Evolutionary conservation across 2,888 invertebrate species (phyloP).

Genomic region (Palloptera scutellata): DNA sequence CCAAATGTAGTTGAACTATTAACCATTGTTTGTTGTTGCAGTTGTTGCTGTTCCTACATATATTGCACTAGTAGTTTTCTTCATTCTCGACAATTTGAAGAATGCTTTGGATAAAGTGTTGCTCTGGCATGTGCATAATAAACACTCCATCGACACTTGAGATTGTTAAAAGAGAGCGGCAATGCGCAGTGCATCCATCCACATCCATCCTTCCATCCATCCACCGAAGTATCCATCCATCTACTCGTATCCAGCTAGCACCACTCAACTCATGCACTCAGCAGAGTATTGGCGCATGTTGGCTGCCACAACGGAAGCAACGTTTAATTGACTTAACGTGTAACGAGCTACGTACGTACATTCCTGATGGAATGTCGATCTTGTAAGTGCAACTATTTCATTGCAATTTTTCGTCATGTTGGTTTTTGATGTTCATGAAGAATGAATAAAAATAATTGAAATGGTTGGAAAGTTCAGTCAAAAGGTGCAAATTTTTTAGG

Average conservation of each 20-base stretch:
- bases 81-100: slow-evolving; percentile 24
- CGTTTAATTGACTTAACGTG: slow-evolving; percentile 43
- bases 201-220: too few species aligned
- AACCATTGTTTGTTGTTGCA: not conserved
- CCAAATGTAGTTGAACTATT: not conserved
- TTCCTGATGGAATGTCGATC: slow-evolving; percentile 23
- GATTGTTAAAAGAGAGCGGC: slow-evolving; percentile 11
- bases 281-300: not conserved
- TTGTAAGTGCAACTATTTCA: slow-evolving; percentile 34
- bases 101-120: slow-evolving; percentile 27
- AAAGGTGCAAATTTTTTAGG: too few species aligned
- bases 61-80: slow-evolving; percentile 22
- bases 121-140: slow-evolving; percentile 40
- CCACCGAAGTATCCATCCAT: too few species aligned
- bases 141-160: slow-evolving; percentile 40
- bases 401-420: slow-evolving; percentile 29
- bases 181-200: not conserved
- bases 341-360: slow-evolving; percentile 35
- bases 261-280: not conserved
- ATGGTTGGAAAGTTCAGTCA: too few species aligned
- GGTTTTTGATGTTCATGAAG: not conserved
- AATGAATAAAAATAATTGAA: too few species aligned
- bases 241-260: too few species aligned
- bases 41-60: not conserved
- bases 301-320: slow-evolving; percentile 36